Percentiles rank a stretch among this genome's conserved stretches.
These are phyloP conservation scores for Callaeas wilsoni DNA, from an alignment of 2,113 vertebrate genomes.

Conservation along the genomic window DNA sequence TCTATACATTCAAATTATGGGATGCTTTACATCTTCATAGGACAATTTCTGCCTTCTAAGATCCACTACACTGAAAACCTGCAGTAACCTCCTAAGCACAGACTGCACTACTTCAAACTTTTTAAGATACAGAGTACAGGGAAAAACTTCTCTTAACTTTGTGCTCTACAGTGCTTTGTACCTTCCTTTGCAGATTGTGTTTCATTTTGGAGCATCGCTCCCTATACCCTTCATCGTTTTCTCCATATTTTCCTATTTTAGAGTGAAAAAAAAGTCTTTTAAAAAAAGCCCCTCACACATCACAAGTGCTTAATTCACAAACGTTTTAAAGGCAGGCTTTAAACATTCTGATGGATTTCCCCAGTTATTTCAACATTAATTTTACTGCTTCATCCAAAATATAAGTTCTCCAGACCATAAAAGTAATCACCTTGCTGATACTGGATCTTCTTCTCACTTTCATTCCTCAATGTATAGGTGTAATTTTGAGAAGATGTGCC, in stretches of 20 bases:
- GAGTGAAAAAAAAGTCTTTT: not conserved
- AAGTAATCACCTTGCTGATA: not conserved
- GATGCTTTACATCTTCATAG: not conserved
- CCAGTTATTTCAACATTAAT: not conserved
- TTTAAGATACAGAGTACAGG: not conserved
- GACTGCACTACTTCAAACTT: not conserved
- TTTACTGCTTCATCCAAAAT: not conserved
- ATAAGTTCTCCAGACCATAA: not conserved
- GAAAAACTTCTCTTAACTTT: not conserved
- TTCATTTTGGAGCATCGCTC: not conserved
- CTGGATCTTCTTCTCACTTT: not conserved
- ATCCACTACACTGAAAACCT: not conserved
- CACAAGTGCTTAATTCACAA: not conserved
- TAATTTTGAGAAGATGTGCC: not conserved
- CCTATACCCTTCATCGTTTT: not conserved
- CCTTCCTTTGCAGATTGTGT: not conserved
- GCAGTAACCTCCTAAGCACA: not conserved
- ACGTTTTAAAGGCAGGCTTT: not conserved
- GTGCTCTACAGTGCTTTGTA: not conserved
- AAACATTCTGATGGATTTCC: not conserved
- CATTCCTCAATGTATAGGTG: not conserved
- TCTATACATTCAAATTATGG: not conserved
- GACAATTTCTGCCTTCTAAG: not conserved
- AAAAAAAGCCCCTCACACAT: not conserved
- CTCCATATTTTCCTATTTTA: not conserved